phyloP scores from a whole-genome alignment of 2,888 invertebrate genomes.

The Carcina quercana region DNA sequence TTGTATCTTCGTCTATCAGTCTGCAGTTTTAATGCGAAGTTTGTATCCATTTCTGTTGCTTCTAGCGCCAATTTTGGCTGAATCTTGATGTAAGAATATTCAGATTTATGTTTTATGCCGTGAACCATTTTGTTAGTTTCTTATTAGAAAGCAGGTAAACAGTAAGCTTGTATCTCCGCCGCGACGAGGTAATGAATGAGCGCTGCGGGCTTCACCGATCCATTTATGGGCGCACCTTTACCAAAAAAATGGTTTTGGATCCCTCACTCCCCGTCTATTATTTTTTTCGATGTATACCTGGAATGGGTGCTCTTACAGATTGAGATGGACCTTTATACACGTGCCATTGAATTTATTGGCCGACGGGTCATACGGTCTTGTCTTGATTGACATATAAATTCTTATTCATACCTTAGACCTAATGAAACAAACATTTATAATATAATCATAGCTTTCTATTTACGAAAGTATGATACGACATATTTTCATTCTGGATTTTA shows the following conservation, averaged over 20 bases:
- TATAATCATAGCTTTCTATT: too few species aligned
- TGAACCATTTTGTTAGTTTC: slow-evolving; percentile 34
- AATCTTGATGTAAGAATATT: slow-evolving; percentile 15
- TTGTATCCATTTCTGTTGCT: too few species aligned
- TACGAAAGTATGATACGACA: too few species aligned
- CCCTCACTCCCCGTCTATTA: slow-evolving; percentile 50
- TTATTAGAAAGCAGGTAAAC: slow-evolving; percentile 17
- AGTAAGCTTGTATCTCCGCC: slow-evolving; percentile 29
- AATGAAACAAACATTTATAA: too few species aligned
- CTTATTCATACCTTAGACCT: slow-evolving; percentile 8
- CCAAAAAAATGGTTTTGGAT: slow-evolving; percentile 57
- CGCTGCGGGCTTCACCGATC: slow-evolving; percentile 32
- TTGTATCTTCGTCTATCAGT: slow-evolving; percentile 78
- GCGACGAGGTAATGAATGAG: slow-evolving; percentile 53
- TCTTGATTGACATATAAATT: slow-evolving; percentile 13
- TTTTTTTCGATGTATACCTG: slow-evolving; percentile 60
- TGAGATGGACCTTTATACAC: slow-evolving; percentile 42
- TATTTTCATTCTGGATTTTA: too few species aligned
- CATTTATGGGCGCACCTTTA: slow-evolving; percentile 52
- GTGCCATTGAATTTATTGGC: slow-evolving; percentile 58
- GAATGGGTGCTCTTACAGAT: slow-evolving; percentile 34
- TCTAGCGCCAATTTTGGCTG: slow-evolving; percentile 61
- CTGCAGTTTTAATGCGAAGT: slow-evolving; percentile 34
- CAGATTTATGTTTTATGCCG: slow-evolving; percentile 30
- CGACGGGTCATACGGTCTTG: too few species aligned